phyloP scores from a whole-genome alignment of 2,888 invertebrate genomes.

The Cantharis lateralis region DNA sequence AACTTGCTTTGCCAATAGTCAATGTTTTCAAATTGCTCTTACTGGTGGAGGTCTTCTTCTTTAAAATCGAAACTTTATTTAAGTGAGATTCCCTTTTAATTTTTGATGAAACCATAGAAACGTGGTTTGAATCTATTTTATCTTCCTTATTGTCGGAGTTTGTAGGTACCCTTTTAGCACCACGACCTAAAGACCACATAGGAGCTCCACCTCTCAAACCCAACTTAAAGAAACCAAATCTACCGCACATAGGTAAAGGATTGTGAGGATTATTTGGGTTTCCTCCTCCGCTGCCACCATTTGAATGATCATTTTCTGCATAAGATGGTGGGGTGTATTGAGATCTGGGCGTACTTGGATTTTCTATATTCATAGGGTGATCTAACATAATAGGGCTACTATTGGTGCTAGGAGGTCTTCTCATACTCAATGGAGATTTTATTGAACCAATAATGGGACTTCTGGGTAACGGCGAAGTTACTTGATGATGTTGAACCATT shows the following conservation, averaged over 20 bases:
- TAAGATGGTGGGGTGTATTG: slow-evolving; percentile 50
- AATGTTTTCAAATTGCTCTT: slow-evolving; percentile 52
- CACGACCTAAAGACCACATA: slow-evolving; percentile 61
- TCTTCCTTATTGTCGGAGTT: slow-evolving; percentile 42
- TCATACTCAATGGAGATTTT: slow-evolving; percentile 60
- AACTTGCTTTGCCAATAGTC: slow-evolving; percentile 56
- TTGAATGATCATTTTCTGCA: slow-evolving; percentile 36
- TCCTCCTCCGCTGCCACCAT: slow-evolving; percentile 52
- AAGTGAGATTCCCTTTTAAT: slow-evolving; percentile 57
- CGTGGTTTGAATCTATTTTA: slow-evolving; percentile 30
- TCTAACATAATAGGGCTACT: slow-evolving; percentile 63
- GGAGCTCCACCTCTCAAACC: slow-evolving; percentile 71
- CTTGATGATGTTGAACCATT: slow-evolving; percentile 52
- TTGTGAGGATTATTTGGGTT: slow-evolving; percentile 62
- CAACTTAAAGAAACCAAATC: slow-evolving; percentile 64
- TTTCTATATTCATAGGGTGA: slow-evolving; percentile 64
- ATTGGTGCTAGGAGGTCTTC: slow-evolving; percentile 61
- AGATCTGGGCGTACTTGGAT: slow-evolving; percentile 61
- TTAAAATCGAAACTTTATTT: slow-evolving; percentile 64
- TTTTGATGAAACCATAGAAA: slow-evolving; percentile 37
- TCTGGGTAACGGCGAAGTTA: slow-evolving; percentile 34
- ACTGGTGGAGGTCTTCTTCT: slow-evolving; percentile 56
- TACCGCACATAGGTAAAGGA: slow-evolving; percentile 63
- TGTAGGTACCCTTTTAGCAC: slow-evolving; percentile 52
- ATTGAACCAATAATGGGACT: slow-evolving; percentile 55